These are phyloP conservation scores for Cuculus canorus DNA, from an alignment of 2,797 vertebrate species.

Conservation along the genomic window DNA sequence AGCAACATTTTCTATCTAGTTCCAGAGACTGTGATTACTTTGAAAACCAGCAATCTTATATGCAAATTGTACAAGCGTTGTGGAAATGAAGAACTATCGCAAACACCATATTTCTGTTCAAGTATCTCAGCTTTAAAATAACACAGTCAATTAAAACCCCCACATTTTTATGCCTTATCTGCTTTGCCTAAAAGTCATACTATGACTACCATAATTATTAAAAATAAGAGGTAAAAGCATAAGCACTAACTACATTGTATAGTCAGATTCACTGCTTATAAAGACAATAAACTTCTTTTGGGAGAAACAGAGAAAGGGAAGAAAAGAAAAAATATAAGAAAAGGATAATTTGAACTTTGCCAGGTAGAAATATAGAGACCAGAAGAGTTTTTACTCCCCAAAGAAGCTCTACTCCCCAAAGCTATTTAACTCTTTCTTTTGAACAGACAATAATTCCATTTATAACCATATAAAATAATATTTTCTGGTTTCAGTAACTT, in stretches of 20 bases:
- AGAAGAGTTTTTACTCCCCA: background rate
- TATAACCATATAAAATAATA: background rate
- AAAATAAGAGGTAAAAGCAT: background rate
- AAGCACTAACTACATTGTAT: background rate
- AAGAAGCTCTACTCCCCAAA: background rate
- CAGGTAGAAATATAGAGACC: background rate
- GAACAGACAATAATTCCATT: background rate
- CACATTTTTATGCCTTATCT: background rate
- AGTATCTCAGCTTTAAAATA: background rate
- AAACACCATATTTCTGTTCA: background rate
- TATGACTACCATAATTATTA: background rate
- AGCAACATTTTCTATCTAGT: background rate
- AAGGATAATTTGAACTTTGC: background rate
- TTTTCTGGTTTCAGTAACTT: background rate
- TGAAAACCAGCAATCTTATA: background rate
- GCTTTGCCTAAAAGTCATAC: background rate
- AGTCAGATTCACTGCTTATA: background rate
- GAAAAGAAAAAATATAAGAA: background rate
- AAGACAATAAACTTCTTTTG: background rate
- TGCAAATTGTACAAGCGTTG: background rate
- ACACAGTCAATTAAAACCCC: background rate
- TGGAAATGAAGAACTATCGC: background rate
- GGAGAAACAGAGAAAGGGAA: background rate
- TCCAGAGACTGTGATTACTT: background rate
- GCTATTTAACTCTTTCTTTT: conserved; percentile 2